phyloP scores from a whole-genome alignment of 2,888 invertebrate species.

The Ophion costatus region DNA sequence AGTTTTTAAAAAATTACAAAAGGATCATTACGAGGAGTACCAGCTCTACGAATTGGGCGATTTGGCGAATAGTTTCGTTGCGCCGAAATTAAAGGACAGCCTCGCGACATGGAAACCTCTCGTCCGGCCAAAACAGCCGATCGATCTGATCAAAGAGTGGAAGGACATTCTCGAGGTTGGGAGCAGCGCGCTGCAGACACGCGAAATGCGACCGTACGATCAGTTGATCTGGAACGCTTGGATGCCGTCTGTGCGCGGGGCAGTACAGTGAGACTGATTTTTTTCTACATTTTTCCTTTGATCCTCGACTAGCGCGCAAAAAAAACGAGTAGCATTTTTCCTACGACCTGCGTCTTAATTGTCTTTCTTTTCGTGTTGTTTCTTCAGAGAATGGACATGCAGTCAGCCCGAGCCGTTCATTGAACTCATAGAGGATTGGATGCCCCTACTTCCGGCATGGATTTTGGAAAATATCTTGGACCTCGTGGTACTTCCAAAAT shows the following conservation, averaged over 20 bases:
- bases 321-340: too few relatives aligned
- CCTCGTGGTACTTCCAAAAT: conserved; percentile 91
- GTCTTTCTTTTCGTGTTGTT: conserved; percentile 37
- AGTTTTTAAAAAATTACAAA: conserved; percentile 86
- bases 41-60: conserved; percentile 93
- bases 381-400: conserved; percentile 90
- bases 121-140: conserved; percentile 87
- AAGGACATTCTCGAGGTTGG: conserved; percentile 86
- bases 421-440: conserved; percentile 92
- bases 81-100: conserved; percentile 91
- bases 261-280: conserved; percentile 87
- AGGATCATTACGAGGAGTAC: conserved; percentile 90
- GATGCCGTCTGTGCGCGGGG: conserved; percentile 92
- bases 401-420: conserved; percentile 92
- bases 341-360: too few relatives aligned
- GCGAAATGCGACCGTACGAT: conserved; percentile 89
- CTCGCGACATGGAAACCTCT: conserved; percentile 93
- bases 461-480: conserved; percentile 92
- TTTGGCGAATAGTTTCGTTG: conserved; percentile 93
- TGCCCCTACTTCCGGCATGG: conserved; percentile 92
- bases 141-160: conserved; percentile 89
- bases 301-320: too few relatives aligned
- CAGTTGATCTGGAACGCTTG: conserved; percentile 95
- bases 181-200: conserved; percentile 78
- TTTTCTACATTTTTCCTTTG: conserved; percentile 29